Percentiles rank a stretch among this genome's conserved stretches.
phyloP scores from a whole-genome alignment of 2,113 vertebrate genomes.

The Rhinolophus sinicus region DNA sequence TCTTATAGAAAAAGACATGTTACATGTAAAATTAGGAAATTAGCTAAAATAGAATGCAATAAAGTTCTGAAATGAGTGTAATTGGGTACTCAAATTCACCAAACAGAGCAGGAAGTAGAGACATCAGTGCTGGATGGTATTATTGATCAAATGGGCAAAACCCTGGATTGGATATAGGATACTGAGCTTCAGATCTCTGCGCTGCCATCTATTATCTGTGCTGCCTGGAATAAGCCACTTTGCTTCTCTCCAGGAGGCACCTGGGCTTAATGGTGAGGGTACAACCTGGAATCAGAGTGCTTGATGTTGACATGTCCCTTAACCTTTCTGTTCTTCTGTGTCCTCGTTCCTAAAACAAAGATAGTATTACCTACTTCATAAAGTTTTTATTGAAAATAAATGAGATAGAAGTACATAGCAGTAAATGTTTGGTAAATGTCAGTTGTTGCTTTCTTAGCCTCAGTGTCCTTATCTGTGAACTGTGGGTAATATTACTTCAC shows the following conservation, averaged over 20 bases:
- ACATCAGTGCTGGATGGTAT: neutral
- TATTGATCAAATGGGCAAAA: neutral
- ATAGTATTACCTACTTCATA: neutral
- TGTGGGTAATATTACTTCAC: neutral
- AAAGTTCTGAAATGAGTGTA: neutral
- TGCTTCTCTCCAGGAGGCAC: neutral
- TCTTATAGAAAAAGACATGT: neutral
- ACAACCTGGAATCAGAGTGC: neutral
- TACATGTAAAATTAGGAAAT: neutral
- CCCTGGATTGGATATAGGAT: accelerated
- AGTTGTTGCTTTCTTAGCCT: neutral
- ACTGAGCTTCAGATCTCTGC: neutral
- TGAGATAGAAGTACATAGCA: neutral
- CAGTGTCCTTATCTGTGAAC: neutral
- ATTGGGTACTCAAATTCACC: neutral
- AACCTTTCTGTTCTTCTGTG: neutral
- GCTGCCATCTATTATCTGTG: neutral
- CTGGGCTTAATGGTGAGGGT: neutral
- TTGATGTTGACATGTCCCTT: neutral
- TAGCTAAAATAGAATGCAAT: neutral
- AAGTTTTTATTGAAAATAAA: neutral
- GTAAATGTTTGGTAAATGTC: neutral
- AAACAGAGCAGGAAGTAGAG: neutral
- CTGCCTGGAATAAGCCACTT: neutral
- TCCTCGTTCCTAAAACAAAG: neutral